Conservation (phyloP, 2,797 vertebrate species). For the Ptychadena robeensis region DNA sequence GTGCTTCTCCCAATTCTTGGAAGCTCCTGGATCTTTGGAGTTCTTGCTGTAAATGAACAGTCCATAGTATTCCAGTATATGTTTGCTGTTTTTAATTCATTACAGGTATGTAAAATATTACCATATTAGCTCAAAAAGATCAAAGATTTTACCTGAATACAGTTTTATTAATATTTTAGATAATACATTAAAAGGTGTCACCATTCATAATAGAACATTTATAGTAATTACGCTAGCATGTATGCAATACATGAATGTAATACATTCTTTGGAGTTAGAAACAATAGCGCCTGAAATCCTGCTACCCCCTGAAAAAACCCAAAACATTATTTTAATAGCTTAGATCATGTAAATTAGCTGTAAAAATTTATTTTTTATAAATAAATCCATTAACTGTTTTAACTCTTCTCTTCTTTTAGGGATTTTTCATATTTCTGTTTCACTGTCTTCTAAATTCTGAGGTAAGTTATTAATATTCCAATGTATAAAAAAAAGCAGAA, state of each 20-base stretch:
- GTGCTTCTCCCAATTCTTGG: constrained; percentile 94
- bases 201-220: no score
- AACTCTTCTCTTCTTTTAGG: constrained; percentile 74
- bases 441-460: constrained; percentile 98
- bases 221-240: no score
- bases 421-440: constrained; percentile 98
- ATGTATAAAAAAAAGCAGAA: not conserved
- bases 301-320: not conserved
- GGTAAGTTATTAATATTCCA: constrained; percentile 75
- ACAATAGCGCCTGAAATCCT: no score
- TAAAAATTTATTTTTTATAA: not conserved
- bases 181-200: no score
- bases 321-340: not conserved
- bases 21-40: constrained; percentile 95
- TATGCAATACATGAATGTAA: no score
- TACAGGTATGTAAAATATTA: constrained; percentile 81
- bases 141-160: not conserved
- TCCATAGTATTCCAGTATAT: constrained; percentile 90
- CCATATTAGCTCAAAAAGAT: not conserved
- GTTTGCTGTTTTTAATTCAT: constrained; percentile 92
- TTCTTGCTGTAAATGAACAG: constrained; percentile 87
- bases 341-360: not conserved
- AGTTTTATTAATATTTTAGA: not conserved
- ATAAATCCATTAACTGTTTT: no score
- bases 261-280: no score